These are phyloP conservation scores for Apogon talboti DNA, from an alignment of 2,797 vertebrate species.

Conservation along the genomic window DNA sequence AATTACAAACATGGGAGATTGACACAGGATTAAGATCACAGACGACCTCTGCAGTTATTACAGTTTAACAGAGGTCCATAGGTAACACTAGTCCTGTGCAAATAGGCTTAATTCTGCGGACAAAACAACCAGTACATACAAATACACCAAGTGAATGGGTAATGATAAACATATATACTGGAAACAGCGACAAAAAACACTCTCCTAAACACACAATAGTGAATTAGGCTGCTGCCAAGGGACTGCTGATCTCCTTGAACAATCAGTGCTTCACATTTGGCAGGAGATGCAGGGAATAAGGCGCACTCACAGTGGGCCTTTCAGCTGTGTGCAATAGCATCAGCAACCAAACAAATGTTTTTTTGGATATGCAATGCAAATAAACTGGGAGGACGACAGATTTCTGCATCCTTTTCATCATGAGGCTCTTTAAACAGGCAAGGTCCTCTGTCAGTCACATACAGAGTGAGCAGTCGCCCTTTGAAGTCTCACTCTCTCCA, in stretches of 20 bases:
- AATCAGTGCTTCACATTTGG: slow-evolving; percentile 74
- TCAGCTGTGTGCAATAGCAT: slow-evolving; percentile 55
- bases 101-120: too few relatives aligned
- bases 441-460: slow-evolving; percentile 75
- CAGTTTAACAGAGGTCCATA: too few relatives aligned
- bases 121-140: background rate
- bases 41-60: too few relatives aligned
- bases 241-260: slow-evolving; percentile 63
- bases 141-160: background rate
- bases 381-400: slow-evolving; percentile 73
- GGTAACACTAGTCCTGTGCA: too few relatives aligned
- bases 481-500: slow-evolving; percentile 79
- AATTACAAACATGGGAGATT: too few relatives aligned
- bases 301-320: slow-evolving; percentile 48
- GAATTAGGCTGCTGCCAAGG: slow-evolving; percentile 23
- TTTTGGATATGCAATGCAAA: slow-evolving; percentile 75
- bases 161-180: background rate
- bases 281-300: slow-evolving; percentile 57
- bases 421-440: slow-evolving; percentile 69
- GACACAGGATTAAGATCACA: too few relatives aligned
- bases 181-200: background rate
- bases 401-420: slow-evolving; percentile 81
- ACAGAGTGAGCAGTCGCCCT: slow-evolving; percentile 64
- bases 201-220: slow-evolving; percentile 15
- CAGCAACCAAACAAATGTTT: slow-evolving; percentile 70